Percentiles rank a stretch among this genome's conserved stretches.
Evolutionary conservation across 2,113 vertebrate species (phyloP).

Genomic region (Prochilodus magdalenae): DNA sequence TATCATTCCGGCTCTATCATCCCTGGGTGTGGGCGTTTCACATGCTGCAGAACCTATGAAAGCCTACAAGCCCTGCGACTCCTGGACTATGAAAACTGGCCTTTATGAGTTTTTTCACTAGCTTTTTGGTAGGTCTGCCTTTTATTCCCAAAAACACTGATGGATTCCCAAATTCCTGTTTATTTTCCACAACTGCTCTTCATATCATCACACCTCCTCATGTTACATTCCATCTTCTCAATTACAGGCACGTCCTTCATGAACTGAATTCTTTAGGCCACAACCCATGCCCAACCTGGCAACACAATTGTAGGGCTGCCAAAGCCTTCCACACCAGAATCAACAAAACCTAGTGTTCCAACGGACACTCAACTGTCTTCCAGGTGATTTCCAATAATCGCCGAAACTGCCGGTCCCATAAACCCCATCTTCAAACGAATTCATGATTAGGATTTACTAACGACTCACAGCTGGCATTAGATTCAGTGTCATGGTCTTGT

Average conservation of each 20-base stretch:
- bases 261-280: constrained; percentile 1
- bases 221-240: constrained; percentile 3
- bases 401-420: neutral
- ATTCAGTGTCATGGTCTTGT: constrained; percentile 1
- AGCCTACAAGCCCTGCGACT: too few relatives aligned
- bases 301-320: neutral
- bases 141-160: neutral
- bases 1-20: too few relatives aligned
- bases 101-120: too few relatives aligned
- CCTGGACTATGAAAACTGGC: too few relatives aligned
- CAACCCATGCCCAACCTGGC: neutral
- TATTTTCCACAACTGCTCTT: neutral
- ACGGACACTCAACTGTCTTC: constrained; percentile 3
- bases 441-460: constrained; percentile 43
- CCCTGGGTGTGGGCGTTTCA: too few relatives aligned
- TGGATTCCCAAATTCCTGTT: neutral
- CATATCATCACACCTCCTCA: constrained; percentile 49
- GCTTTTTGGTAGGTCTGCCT: neutral
- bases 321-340: neutral
- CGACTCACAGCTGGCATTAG: constrained; percentile 23
- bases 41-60: too few relatives aligned
- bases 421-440: constrained; percentile 21
- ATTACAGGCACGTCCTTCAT: neutral
- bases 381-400: neutral
- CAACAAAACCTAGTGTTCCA: neutral